Conservation (phyloP, 2,888 invertebrate genomes). For the Melanargia galathea region DNA sequence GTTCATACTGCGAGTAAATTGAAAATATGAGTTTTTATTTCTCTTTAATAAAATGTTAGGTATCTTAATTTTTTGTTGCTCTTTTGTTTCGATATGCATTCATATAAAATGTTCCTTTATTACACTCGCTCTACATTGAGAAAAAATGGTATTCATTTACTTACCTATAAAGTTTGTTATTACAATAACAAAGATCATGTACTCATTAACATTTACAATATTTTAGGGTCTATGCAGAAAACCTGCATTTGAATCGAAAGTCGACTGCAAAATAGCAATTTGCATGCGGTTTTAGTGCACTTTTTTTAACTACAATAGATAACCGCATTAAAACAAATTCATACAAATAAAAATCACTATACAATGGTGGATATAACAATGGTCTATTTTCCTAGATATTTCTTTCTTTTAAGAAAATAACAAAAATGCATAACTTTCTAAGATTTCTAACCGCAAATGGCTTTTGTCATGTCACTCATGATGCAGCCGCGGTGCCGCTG, state of each 20-base stretch:
- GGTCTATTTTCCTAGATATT: too few species aligned
- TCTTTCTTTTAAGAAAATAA: neutral
- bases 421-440: slow-evolving; percentile 1
- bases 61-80: neutral
- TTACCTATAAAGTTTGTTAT: neutral
- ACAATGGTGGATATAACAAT: too few species aligned
- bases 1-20: neutral
- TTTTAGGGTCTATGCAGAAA: neutral
- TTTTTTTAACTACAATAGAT: too few species aligned
- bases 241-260: too few species aligned
- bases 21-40: neutral
- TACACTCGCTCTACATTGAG: neutral
- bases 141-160: too few species aligned
- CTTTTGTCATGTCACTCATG: slow-evolving; percentile 37
- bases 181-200: neutral
- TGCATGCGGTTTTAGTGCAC: too few species aligned
- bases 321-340: too few species aligned
- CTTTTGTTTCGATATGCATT: neutral
- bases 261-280: too few species aligned
- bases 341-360: too few species aligned
- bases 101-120: neutral
- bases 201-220: neutral
- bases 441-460: slow-evolving; percentile 26
- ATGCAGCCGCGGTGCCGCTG: slow-evolving; percentile 33
- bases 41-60: too few species aligned